Evolutionary conservation across 2,888 invertebrate genomes (phyloP), one percentile per base, ranked within the genome.

Genomic region (Macrostomum cliftonense): DNA sequence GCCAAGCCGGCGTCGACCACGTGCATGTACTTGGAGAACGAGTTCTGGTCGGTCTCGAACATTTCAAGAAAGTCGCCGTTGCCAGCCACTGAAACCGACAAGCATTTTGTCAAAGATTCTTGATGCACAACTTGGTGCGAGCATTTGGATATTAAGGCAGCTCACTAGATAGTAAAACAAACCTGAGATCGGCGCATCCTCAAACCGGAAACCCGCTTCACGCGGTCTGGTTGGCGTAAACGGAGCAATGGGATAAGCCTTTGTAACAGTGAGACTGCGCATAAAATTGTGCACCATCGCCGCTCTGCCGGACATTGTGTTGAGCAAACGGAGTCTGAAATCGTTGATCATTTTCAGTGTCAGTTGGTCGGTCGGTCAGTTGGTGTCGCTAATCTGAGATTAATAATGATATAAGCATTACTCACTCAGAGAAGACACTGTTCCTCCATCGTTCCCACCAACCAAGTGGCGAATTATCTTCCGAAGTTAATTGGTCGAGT

Each of bases 1-100:
- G 71, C 70, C 44, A 73, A 58, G 1, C 73, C 73, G 36, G 69
- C 67, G 55, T 73, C 73, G 2, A 72, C 73, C 56, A 73, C 61
- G 57, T 68, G 71, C 42, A 72, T 56, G 46, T 67, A 67, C 54
- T 72, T 71, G 14, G 63, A 62, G 28, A 61, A 61, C 16, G 70
- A 68, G 9, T 28, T 28, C 28, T 67, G 65, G 46, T 67, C 61
- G 53, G 67, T 62, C 54, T 71, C 70, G 52, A 67, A 64, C 16
- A 64, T 58, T 28, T 68, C 71, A 54, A 68, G 65, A 54, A 70
- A 70, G 42, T 67, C 67, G 42, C 63, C 61, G 28, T 28, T 28
- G 28, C 28, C 28, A 9, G 28, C 28, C 4, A 28, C 28, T 28
- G 28, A 4, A 19, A 17, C n/a, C 38, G n/a, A n/a, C n/a, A n/a